Evolutionary conservation across 2,888 invertebrate genomes (phyloP), one percentile per base, ranked within the genome.

Genomic region (Urechis unicinctus): DNA sequence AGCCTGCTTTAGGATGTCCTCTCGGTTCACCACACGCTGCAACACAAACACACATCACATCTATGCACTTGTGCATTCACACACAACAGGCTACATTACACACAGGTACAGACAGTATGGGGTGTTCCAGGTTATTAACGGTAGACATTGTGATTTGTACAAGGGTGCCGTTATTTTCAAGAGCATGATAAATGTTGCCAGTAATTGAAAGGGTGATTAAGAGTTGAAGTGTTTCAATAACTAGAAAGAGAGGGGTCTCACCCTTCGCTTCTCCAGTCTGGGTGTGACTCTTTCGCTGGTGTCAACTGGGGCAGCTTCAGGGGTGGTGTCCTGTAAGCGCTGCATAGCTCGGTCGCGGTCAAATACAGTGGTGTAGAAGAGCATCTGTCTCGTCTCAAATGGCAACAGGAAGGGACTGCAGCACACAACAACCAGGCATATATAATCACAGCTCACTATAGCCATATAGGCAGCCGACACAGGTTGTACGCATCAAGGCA

Each of bases 301-400:
- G 61, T 80, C 79, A 54, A 67, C 70, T 69, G 85, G 86, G 26
- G 69, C 70, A n/a, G 69, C 69, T 13, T 70, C 70, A 13, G 62
- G 60, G 52, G 91, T 88, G 67, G 91, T 89, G 77, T 96, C 96
- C 69, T 97, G 83, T 63, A 98, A 83, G 57, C 96, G 86, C 81
- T 95, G 94, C 68, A 98, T 82, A 51, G 97, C 97, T 73, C 97
- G 87, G 58, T 81, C 81, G 36, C 97, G 87, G 82, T 98, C 97
- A 81, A 98, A 98, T 60, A 95, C 91, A 53, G 94, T 92, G 62
- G 94, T 93, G 81, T 97, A 97, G 81, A 98, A 91, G 63, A 98
- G 80, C 71, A 96, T 83, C 81, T 97, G 96, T 22, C 97, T 85
- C 48, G 95, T 94, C 78, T 96, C 95, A 81, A 98, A 98, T 53